Percentiles rank a stretch among this genome's conserved stretches.
Evolutionary conservation across 2,888 invertebrate species (phyloP).

Genomic region (Heliconius ethilla): DNA sequence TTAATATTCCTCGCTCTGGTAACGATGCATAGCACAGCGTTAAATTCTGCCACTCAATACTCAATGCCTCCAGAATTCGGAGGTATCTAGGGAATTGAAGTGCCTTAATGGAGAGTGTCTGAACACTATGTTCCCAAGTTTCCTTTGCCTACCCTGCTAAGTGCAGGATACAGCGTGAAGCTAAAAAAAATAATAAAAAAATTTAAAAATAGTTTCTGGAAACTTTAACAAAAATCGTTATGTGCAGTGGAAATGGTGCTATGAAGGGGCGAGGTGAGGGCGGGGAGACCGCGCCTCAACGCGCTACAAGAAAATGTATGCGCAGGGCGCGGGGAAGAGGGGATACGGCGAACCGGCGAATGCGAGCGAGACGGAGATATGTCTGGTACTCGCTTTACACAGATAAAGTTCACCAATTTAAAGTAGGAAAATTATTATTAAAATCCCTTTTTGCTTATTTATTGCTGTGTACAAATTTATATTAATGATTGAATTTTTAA

Average conservation of each 20-base stretch:
- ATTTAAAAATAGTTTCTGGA: background rate
- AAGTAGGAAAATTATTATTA: slow-evolving; percentile 67
- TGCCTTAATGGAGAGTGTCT: no score
- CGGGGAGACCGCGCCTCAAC: slow-evolving; percentile 69
- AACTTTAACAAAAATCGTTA: slow-evolving; percentile 15
- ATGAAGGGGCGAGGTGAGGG: slow-evolving; percentile 67
- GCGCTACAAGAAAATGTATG: slow-evolving; percentile 64
- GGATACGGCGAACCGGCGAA: slow-evolving; percentile 47
- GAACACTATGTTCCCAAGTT: no score
- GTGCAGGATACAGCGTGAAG: no score
- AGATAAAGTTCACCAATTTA: slow-evolving; percentile 64
- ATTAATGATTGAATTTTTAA: background rate
- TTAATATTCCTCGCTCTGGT: no score
- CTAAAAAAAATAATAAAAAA: no score
- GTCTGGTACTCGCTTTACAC: slow-evolving; percentile 51
- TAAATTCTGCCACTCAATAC: no score
- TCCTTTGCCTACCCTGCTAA: no score
- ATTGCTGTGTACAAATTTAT: background rate
- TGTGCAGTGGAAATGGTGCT: slow-evolving; percentile 65
- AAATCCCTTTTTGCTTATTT: slow-evolving; percentile 54
- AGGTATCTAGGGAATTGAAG: no score
- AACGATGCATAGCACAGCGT: no score
- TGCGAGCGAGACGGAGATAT: slow-evolving; percentile 52
- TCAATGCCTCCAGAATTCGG: no score
- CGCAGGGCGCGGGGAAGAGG: slow-evolving; percentile 55